Percentiles rank a stretch among this genome's conserved stretches.
Evolutionary conservation across 2,113 vertebrate species (phyloP).

Genomic region (Amphilophus citrinellus): DNA sequence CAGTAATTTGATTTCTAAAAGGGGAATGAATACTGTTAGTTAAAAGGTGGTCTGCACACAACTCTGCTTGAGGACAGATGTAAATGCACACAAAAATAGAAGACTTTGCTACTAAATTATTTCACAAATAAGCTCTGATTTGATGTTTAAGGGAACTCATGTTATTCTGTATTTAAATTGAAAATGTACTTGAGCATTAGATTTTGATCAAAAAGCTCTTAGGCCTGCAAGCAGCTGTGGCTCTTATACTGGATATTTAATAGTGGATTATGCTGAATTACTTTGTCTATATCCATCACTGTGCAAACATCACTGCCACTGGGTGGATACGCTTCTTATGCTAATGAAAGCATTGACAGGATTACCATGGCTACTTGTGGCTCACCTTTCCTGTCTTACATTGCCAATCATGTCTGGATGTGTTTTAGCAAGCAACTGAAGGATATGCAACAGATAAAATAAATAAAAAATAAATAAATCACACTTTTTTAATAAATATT

Average conservation of each 20-base stretch:
- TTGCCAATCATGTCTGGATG: background rate
- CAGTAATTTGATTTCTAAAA: background rate
- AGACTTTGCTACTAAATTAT: background rate
- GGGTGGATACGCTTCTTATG: background rate
- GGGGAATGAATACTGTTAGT: background rate
- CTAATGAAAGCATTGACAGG: background rate
- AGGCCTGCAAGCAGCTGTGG: background rate
- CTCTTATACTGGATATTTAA: background rate
- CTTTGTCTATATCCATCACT: background rate
- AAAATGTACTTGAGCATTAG: constrained; percentile 3
- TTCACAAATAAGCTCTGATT: background rate
- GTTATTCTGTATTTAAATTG: background rate
- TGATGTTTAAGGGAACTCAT: background rate
- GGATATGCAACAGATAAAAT: background rate
- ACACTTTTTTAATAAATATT: background rate
- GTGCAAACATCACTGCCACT: background rate
- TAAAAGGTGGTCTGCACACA: background rate
- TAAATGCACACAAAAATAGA: background rate
- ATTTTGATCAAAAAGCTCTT: constrained; percentile 8
- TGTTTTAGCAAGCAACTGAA: background rate
- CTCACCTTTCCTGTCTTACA: background rate
- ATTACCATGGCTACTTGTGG: background rate
- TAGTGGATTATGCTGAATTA: background rate
- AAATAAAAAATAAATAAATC: background rate
- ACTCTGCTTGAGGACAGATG: background rate